Base-by-base conservation (phyloP, 2,797 vertebrate species). In the Macroramphosus scolopax region DNA sequence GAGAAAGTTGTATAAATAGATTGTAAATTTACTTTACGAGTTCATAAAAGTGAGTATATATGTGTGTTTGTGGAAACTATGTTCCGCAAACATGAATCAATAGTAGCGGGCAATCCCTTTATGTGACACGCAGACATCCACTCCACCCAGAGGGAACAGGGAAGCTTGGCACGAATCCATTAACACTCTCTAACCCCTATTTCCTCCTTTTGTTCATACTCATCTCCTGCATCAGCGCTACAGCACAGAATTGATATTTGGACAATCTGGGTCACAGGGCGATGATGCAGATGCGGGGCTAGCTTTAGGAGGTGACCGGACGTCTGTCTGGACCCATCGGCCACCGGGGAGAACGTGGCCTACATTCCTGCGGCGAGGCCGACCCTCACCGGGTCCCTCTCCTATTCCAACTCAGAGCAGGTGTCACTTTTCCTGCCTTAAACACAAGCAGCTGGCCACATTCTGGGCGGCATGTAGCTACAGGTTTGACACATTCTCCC, bases 361-460 rank as follows among this genome's bases (percentile, higher is more conserved):
- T 55, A 62, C 73, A 81, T 84, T 83, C 65, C 76, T 73, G 57
- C 8, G 3, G 35, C 9, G 41, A 53, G 57, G 41, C 38, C 1
- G 1, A 63, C 49, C 42, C 50, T 61, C 55, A 12, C 12, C 9
- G 6, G 24, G 53, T 44, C 46, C 26, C 32, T 36, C 50, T 61
- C 25, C 30, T 32, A 18, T 46, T 49, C 39, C 17, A 36, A 9
- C 34, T 35, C 51, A 47, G 46, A 80, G 68, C 81, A 87, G 84
- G 81, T 87, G 82, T 83, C 75, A 56, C 63, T 52, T 51, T 64
- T 67, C 37, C 59, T 53, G 73, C 51, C 32, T 53, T 47, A 58
- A 44, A 72, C 50, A 43, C 46, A 2, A 57, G 75, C 73, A 84
- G 75, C 75, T 83, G 77, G 75, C 64, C 42, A n/a, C 15, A 6